phyloP scores from a whole-genome alignment of 53 echinoderm and acorn worm genomes.

The Holothuria leucospilota region DNA sequence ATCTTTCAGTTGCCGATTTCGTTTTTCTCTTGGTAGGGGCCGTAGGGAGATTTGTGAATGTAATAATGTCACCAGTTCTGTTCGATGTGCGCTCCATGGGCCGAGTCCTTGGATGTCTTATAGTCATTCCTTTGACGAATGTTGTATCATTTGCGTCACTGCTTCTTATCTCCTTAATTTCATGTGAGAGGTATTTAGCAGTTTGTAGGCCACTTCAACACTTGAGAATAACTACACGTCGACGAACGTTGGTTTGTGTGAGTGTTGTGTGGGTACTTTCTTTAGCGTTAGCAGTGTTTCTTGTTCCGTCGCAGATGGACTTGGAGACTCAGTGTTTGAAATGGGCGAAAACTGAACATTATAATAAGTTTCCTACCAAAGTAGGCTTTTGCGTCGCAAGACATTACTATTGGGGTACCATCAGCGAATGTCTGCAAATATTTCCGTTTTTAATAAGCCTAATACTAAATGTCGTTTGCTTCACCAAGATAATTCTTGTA shows the following conservation, averaged over 20 bases:
- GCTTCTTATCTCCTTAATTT: background rate
- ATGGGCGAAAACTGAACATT: background rate
- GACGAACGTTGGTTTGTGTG: background rate
- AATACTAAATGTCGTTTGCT: background rate
- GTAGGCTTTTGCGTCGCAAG: background rate
- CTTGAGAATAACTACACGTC: background rate
- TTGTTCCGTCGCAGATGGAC: background rate
- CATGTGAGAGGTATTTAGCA: background rate
- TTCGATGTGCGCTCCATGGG: background rate
- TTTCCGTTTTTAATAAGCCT: background rate
- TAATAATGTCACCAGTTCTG: background rate
- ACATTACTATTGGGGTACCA: background rate
- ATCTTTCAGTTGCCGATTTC: background rate
- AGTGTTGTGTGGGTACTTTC: background rate
- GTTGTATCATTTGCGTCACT: constrained; percentile 10
- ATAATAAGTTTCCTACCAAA: background rate
- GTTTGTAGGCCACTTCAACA: background rate
- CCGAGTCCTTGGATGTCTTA: background rate
- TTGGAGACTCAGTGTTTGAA: background rate
- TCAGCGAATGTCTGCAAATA: background rate
- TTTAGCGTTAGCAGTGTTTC: background rate
- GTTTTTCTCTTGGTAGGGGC: background rate
- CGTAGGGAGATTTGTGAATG: background rate
- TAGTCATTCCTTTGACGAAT: background rate
- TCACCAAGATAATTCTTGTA: background rate